Conservation (phyloP, 1,140 invertebrate genomes). For the Tigriopus japonicus region DNA sequence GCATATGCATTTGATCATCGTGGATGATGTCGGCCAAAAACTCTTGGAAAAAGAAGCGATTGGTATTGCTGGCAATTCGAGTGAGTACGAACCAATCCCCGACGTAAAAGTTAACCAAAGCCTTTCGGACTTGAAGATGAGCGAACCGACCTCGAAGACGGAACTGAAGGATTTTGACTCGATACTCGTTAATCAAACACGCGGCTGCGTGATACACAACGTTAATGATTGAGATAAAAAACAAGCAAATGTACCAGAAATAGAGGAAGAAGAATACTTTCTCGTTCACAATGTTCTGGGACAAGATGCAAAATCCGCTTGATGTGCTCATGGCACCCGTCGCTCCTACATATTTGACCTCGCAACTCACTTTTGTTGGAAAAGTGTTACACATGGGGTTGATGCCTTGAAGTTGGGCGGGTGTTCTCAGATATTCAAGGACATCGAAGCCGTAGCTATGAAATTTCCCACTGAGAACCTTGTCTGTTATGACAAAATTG, state of each 20-base stretch:
- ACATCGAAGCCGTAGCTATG: neutral
- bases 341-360: neutral
- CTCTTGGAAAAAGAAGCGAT: too few relatives aligned
- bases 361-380: slow-evolving; percentile 1
- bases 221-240: neutral
- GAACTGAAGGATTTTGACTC: too few relatives aligned
- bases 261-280: neutral
- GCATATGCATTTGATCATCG: too few relatives aligned
- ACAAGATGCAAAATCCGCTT: neutral
- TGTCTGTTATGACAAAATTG: neutral
- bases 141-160: too few relatives aligned
- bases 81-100: too few relatives aligned
- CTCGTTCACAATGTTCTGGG: slow-evolving; percentile 5
- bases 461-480: neutral
- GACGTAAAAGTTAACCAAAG: too few relatives aligned
- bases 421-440: neutral
- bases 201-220: neutral
- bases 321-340: neutral
- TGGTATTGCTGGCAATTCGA: too few relatives aligned
- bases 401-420: neutral
- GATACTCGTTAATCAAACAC: too few relatives aligned
- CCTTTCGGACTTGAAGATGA: too few relatives aligned
- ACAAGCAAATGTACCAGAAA: neutral
- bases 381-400: neutral
- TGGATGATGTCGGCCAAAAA: too few relatives aligned